Evolutionary conservation across 2,888 invertebrate genomes (phyloP).

Genomic region (Agonopterix arenella): DNA sequence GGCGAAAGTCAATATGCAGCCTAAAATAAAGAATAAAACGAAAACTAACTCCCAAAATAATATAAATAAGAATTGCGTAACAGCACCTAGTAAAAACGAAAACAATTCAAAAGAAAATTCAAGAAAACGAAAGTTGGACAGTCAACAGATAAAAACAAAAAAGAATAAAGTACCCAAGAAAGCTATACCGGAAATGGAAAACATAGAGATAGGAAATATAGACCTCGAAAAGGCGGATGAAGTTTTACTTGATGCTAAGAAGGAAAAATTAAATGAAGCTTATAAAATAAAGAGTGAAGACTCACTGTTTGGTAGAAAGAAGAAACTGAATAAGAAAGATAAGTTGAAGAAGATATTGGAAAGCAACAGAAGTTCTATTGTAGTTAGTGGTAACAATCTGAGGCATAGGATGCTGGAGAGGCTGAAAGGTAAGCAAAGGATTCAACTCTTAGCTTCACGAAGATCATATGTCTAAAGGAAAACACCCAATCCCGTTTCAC

Average conservation of each 20-base stretch:
- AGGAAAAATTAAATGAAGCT: constrained; percentile 41
- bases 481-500: too few relatives aligned
- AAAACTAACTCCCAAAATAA: too few relatives aligned
- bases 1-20: neutral
- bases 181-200: neutral
- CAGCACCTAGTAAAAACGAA: neutral
- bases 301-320: neutral
- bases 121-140: constrained; percentile 5
- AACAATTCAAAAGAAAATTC: constrained; percentile 9
- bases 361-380: constrained; percentile 25
- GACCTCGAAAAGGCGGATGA: constrained; percentile 43
- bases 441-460: too few relatives aligned
- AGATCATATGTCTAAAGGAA: too few relatives aligned
- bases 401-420: constrained; percentile 82
- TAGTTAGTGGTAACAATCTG: constrained; percentile 43
- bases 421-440: constrained; percentile 76
- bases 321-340: constrained; percentile 23
- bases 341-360: constrained; percentile 31
- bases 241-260: constrained; percentile 40
- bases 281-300: constrained; percentile 14
- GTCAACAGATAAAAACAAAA: constrained; percentile 7
- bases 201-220: constrained; percentile 19
- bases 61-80: neutral
- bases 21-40: neutral
- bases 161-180: constrained; percentile 2